These are phyloP conservation scores for Microtus oregoni DNA, from an alignment of 2,113 vertebrate genomes.

Conservation along the genomic window DNA sequence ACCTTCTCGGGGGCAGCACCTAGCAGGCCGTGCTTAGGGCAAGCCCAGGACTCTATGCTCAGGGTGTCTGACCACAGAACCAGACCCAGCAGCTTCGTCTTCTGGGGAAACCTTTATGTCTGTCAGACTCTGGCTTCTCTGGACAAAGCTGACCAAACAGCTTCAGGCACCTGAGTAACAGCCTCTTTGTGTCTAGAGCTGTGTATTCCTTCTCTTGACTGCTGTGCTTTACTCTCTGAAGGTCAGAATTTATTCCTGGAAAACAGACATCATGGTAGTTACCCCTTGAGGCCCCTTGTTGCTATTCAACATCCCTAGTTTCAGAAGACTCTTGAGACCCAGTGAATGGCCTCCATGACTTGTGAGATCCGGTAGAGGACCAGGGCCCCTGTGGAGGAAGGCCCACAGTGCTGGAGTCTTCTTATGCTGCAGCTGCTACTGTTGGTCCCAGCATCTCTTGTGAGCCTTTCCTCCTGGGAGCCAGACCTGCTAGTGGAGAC, in stretches of 20 bases:
- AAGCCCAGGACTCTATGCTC: background rate
- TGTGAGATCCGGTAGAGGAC: background rate
- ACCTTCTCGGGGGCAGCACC: background rate
- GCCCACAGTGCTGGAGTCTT: too few relatives aligned
- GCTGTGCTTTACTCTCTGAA: background rate
- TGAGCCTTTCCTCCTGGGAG: background rate
- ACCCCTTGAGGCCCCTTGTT: background rate
- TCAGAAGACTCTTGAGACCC: background rate
- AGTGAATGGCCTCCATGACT: background rate
- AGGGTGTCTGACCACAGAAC: background rate
- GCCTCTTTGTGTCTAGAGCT: background rate
- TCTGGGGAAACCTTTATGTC: background rate
- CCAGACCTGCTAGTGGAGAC: background rate
- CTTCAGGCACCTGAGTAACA: background rate
- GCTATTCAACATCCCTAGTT: background rate
- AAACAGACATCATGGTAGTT: background rate
- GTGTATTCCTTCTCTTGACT: background rate
- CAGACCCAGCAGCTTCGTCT: background rate
- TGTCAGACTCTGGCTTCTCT: background rate
- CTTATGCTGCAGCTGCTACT: fast-evolving
- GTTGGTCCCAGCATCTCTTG: background rate
- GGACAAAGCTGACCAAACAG: background rate
- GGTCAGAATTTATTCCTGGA: background rate
- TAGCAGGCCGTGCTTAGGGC: background rate
- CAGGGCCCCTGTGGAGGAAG: background rate